Percentiles rank a stretch among this genome's conserved stretches.
These are phyloP conservation scores for Ectobius pallidus DNA, from an alignment of 2,888 invertebrate genomes.

Conservation along the genomic window DNA sequence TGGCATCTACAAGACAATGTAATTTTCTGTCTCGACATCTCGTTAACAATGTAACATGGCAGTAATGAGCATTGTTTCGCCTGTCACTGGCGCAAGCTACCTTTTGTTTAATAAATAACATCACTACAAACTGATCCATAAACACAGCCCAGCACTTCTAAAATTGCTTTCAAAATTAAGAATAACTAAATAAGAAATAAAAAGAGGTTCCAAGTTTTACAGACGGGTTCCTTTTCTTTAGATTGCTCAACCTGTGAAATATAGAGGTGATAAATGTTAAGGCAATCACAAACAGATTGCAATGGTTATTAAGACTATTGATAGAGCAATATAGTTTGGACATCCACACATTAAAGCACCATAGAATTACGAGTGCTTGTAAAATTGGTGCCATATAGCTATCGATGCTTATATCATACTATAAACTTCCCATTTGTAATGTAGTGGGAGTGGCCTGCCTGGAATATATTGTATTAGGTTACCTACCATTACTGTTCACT, in stretches of 20 bases:
- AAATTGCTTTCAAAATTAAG: background rate
- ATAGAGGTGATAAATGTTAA: constrained; percentile 2
- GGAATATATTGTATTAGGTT: too few species aligned
- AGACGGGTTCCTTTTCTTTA: background rate
- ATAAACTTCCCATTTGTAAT: too few species aligned
- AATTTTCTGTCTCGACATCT: constrained; percentile 24
- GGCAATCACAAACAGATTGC: background rate
- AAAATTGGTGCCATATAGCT: too few species aligned
- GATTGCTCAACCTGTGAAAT: constrained; percentile 1
- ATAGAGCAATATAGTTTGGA: too few species aligned
- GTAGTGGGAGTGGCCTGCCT: too few species aligned
- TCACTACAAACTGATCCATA: constrained; percentile 13
- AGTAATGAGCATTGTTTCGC: constrained; percentile 40
- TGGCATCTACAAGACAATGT: constrained; percentile 7
- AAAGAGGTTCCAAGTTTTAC: background rate
- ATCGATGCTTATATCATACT: too few species aligned
- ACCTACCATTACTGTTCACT: too few species aligned
- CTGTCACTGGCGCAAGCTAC: constrained; percentile 32
- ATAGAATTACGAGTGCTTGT: too few species aligned
- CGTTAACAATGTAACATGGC: constrained; percentile 40
- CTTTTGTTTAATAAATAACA: constrained; percentile 25
- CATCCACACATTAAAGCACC: too few species aligned
- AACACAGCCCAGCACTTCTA: constrained; percentile 8
- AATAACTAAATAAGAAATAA: background rate
- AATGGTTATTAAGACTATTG: background rate